Conservation (phyloP, 2,113 vertebrate species). For the Hypocryptadius cinnamomeus region DNA sequence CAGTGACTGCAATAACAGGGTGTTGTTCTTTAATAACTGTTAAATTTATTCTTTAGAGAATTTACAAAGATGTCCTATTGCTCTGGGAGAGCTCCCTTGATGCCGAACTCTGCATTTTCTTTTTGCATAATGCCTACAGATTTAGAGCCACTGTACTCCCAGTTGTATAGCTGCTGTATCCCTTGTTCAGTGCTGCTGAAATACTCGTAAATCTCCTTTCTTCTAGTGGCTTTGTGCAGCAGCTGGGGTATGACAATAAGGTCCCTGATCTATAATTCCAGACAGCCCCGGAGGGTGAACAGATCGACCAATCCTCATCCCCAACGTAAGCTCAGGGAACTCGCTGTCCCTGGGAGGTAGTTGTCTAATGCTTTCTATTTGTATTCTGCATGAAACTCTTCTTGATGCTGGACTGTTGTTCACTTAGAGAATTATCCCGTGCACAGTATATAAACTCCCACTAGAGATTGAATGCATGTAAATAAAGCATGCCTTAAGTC, state of each 20-base stretch:
- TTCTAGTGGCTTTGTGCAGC: slow-evolving; percentile 78
- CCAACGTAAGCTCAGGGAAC: slow-evolving; percentile 51
- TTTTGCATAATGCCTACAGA: slow-evolving; percentile 74
- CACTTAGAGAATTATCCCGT: slow-evolving; percentile 47
- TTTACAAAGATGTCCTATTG: slow-evolving; percentile 71
- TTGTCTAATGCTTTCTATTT: slow-evolving; percentile 66
- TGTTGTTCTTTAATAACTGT: slow-evolving; percentile 86
- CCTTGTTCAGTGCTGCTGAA: slow-evolving; percentile 78
- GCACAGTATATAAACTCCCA: slow-evolving; percentile 63
- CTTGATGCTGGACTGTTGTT: slow-evolving; percentile 49
- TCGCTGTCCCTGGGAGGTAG: slow-evolving; percentile 57
- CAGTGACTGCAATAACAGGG: slow-evolving; percentile 70
- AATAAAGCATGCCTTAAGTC: slow-evolving; percentile 61
- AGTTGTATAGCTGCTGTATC: slow-evolving; percentile 74
- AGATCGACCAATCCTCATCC: slow-evolving; percentile 63
- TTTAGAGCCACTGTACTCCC: slow-evolving; percentile 74
- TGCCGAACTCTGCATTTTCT: slow-evolving; percentile 71
- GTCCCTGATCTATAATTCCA: slow-evolving; percentile 80
- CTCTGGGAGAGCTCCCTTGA: slow-evolving; percentile 70
- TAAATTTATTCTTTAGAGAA: slow-evolving; percentile 86
- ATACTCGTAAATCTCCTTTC: slow-evolving; percentile 86
- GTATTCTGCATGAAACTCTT: slow-evolving; percentile 68
- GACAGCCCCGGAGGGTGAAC: slow-evolving; percentile 62
- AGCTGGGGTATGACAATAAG: slow-evolving; percentile 82
- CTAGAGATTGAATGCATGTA: slow-evolving; percentile 56